A percentile compares a stretch with the other conserved stretches of the same genome.
These are phyloP conservation scores for Drosophila birchii DNA, from an alignment of 2,888 invertebrate species.

Conservation along the genomic window DNA sequence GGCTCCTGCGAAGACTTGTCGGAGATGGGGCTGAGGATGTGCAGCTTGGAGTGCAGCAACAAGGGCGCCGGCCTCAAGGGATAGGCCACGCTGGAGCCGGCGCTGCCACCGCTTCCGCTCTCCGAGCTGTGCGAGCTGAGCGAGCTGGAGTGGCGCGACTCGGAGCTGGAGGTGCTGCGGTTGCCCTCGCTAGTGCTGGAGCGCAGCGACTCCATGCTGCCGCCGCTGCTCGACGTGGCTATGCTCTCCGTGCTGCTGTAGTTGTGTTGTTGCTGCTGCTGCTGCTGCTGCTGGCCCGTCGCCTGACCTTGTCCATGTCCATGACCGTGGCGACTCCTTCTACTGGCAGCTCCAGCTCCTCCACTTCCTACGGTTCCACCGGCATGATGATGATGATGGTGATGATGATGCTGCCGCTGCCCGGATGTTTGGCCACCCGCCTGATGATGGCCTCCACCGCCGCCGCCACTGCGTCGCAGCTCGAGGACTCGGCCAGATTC, in stretches of 20 bases:
- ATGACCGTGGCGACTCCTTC: constrained; percentile 9
- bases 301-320: constrained; percentile 19
- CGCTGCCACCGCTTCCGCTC: constrained; percentile 85
- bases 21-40: constrained; percentile 94
- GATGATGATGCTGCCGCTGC: constrained; percentile 1
- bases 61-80: constrained; percentile 89
- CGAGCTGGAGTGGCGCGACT: constrained; percentile 92
- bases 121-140: constrained; percentile 94
- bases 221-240: constrained; percentile 94
- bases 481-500: constrained; percentile 90
- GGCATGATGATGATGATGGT: constrained; percentile 26
- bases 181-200: constrained; percentile 95
- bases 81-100: constrained; percentile 86
- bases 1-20: constrained; percentile 96
- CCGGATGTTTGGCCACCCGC: constrained; percentile 1
- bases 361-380: neutral
- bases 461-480: constrained; percentile 87
- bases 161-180: constrained; percentile 93
- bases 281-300: constrained; percentile 7
- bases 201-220: constrained; percentile 94
- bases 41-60: constrained; percentile 91
- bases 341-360: neutral
- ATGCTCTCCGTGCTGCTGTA: constrained; percentile 92
- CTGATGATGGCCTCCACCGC: constrained; percentile 26
- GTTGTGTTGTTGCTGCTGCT: constrained; percentile 68